phyloP scores from a whole-genome alignment of 2,113 vertebrate species.

The Tretioscincus oriximinensis region DNA sequence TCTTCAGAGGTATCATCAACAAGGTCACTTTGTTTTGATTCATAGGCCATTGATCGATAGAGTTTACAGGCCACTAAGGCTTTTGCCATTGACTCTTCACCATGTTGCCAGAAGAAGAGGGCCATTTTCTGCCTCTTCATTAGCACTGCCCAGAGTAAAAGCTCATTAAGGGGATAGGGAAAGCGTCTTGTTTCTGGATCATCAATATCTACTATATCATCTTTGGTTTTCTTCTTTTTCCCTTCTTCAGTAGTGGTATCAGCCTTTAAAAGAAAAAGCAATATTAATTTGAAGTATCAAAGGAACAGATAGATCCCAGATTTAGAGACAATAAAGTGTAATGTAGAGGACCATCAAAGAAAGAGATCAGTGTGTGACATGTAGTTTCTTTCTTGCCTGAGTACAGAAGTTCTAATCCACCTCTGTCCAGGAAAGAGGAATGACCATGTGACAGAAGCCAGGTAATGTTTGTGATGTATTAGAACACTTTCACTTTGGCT shows the following conservation, averaged over 20 bases:
- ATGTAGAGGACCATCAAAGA: no score
- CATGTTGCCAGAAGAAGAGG: slow-evolving; percentile 98
- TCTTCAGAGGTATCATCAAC: slow-evolving; percentile 97
- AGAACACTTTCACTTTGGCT: no score
- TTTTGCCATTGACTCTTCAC: slow-evolving; percentile 98
- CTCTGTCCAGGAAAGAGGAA: no score
- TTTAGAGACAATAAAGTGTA: not conserved
- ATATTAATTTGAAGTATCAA: not conserved
- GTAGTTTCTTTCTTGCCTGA: no score
- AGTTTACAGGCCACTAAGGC: slow-evolving; percentile 96
- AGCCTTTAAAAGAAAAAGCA: slow-evolving; percentile 62
- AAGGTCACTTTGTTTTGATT: slow-evolving; percentile 97
- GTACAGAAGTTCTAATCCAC: no score
- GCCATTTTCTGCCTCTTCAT: slow-evolving; percentile 99
- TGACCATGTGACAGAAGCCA: no score
- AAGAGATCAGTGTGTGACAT: no score
- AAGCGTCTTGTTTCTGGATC: slow-evolving; percentile 95
- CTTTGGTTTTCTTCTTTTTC: slow-evolving; percentile 92
- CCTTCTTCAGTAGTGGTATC: slow-evolving; percentile 83
- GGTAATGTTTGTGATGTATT: no score
- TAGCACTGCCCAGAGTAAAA: slow-evolving; percentile 95
- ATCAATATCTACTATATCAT: slow-evolving; percentile 97
- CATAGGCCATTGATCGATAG: slow-evolving; percentile 93
- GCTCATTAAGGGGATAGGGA: slow-evolving; percentile 95
- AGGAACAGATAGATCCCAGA: not conserved